Base-by-base conservation (phyloP, 1,140 invertebrate species). In the Eupristina koningsbergeri region DNA sequence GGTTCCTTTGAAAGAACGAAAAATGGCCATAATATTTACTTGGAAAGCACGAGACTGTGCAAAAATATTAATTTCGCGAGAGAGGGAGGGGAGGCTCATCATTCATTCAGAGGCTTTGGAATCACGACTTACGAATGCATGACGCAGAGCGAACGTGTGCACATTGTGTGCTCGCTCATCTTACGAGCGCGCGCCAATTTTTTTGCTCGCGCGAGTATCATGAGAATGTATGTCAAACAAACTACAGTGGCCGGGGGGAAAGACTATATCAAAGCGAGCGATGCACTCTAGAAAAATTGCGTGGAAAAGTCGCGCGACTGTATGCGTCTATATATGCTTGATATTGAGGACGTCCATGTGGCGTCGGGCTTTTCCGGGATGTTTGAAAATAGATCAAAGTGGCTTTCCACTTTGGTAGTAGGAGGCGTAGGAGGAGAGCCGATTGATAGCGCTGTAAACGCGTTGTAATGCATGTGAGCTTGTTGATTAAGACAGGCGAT, bases 331-430 rank as follows among this genome's bases (percentile, higher is more conserved):
- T n/a, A n/a, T n/a, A n/a, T n/a, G n/a, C n/a, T n/a, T n/a, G 11
- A 9, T 53, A 53, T 53, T 26, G 53, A 58, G 26, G 22, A 22
- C 19, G 53, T 3, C 58, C 15, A n/a, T 26, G 58, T n/a, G 58
- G 26, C 22, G 58, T 6, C n/a, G n/a, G 58, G 26, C 29, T 64
- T 64, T 64, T 64, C 1, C 53, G 53, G 22, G 7, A 7, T n/a
- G 3, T 36, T 71, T 41, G 22, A 41, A 71, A 71, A 41, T 71
- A 71, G 67, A 71, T 71, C 36, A 71, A 71, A 71, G 67, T 0
- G 36, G 22, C 36, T 71, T 71, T 8, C 36, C 11, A 22, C 5
- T 17, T 1, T 39, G 5, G 64, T 7, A 36, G 6, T 17, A 69
- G 31, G 34, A 31, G 13, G 26, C 5, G 0, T 34, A 11, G 64